phyloP scores from a whole-genome alignment of 2,797 vertebrate species.

The Dromococcyx pavoninus region DNA sequence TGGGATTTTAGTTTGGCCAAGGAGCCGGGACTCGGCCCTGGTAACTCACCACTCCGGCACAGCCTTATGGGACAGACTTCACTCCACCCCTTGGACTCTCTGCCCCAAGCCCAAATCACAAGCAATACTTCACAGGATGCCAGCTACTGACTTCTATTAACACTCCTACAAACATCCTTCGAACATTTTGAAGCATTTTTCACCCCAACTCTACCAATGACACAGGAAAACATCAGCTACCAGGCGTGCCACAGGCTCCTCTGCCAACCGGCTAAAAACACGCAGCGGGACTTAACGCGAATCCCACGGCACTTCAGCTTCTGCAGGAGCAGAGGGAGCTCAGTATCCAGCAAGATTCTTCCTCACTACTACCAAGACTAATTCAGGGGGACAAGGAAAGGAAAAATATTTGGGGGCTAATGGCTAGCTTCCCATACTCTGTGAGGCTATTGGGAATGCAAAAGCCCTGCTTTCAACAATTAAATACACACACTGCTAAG shows the following conservation, averaged over 20 bases:
- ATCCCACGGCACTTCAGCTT: no score
- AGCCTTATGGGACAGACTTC: no score
- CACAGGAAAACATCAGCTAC: not conserved
- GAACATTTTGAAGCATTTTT: not conserved
- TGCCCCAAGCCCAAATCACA: not conserved
- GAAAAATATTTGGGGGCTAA: not conserved
- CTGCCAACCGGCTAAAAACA: no score
- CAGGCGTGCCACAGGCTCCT: no score
- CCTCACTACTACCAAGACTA: not conserved
- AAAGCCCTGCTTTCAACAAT: not conserved
- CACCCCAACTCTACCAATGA: not conserved
- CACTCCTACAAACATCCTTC: not conserved
- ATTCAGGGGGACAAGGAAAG: not conserved
- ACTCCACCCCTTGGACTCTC: no score
- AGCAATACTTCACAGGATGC: not conserved
- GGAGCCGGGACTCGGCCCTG: no score
- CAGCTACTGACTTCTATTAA: not conserved
- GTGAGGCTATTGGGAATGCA: not conserved
- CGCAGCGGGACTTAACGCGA: no score
- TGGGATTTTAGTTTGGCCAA: no score
- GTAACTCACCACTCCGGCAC: no score
- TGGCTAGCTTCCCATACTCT: not conserved
- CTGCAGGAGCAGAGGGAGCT: not conserved
- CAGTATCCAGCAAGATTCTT: not conserved
- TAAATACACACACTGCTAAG: not conserved